Evolutionary conservation across 2,888 invertebrate species (phyloP), one percentile per base, ranked within the genome.

Genomic region (Drosophila leonis): DNA sequence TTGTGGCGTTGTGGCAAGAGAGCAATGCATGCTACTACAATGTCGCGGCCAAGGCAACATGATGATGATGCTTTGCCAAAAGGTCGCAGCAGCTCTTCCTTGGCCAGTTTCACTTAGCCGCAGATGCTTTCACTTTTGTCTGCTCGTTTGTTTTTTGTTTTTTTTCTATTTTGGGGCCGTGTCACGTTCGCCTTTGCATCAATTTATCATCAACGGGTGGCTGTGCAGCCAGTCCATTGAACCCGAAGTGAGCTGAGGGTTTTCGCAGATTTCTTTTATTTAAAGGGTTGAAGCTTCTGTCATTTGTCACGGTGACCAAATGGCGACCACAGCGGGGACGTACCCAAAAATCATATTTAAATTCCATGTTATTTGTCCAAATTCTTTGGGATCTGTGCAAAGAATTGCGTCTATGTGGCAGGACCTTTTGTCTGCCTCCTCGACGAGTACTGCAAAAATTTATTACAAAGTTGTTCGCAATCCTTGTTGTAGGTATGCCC

Each of bases 61-160:
- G 42, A 35, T 15, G 42, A 35, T 10, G 18, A 46, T 59, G 67
- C 52, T 27, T 62, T 37, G 48, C 48, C 68, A 39, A 77, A 78
- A 82, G 65, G 79, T 78, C 73, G 65, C 48, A 49, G 48, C 67
- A 63, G 71, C 75, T 74, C 60, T 73, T 78, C 78, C 82, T 81
- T 73, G 60, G 62, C 60, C 54, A 72, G 62, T 78, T 81, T 78
- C 78, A 78, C 78, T 88, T 76, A 80, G 60, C 57, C 68, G 64
- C 74, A 80, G 80, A 83, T 78, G 90, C 86, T 87, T 87, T 87
- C 86, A 88, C 86, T 87, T 87, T 91, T 89, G 48, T 48, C 37
- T 37, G 27, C 37, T 48, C 29, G 8, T 37, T 88, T 78, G 44
- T 24, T 46, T 57, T 90, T 86, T 65, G 90, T 74, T 65, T 79